Evolutionary conservation across 1,140 invertebrate species (phyloP), one percentile per base, ranked within the genome.

Genomic region (Calosoma granatense): DNA sequence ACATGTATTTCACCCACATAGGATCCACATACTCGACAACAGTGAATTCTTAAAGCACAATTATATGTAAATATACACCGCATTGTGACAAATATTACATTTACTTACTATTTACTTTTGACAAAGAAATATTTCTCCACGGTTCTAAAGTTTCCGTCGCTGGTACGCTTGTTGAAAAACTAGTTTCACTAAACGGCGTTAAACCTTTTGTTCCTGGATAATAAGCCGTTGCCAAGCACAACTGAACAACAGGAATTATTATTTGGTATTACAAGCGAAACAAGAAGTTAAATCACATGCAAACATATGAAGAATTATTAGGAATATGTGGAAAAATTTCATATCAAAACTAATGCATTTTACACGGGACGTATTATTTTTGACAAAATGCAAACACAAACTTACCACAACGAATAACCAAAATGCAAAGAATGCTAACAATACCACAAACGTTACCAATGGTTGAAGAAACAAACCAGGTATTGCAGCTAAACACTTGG

Each of bases 381-480:
- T 51, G 52, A n/a, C 20, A 20, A 39, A 53, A 43, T 26, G 3
- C 4, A 57, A 52, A 56, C 15, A 39, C 57, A 59, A 39, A 77
- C 82, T 81, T 76, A 88, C 86, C 60, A 95, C 81, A 30, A 95
- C 83, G 22, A 80, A 77, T 1, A 92, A 76, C 92, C 92, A 96
- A 76, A 90, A 91, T 39, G 83, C 72, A 60, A 93, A 87, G 69
- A 95, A 95, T 39, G 83, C 59, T 21, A 87, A 70, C 0, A 96
- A 74, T 51, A 86, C 79, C 47, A 88, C 59, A 68, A 94, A 94
- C 0, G 93, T 95, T 57, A 92, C 74, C 1, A 96, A 67, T 0
- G 94, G 93, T 67, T 94, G 92, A 19, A 94, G 74, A 64, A 95
- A 85, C 20, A 97, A 71, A n/a, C 81, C 82, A 3, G 93, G 92